phyloP scores from a whole-genome alignment of 2,113 vertebrate species.

The Platichthys flesus region DNA sequence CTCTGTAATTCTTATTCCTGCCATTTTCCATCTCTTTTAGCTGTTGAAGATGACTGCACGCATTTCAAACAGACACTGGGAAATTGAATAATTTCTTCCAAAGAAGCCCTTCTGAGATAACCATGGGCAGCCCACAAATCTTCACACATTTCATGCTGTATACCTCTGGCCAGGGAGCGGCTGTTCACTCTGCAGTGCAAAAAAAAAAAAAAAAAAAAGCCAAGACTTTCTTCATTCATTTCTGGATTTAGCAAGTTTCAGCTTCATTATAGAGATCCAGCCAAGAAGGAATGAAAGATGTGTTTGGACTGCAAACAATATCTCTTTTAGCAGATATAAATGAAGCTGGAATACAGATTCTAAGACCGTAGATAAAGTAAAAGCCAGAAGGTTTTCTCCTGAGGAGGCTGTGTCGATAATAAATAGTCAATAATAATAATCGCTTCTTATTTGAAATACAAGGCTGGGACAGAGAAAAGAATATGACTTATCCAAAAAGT shows the following conservation, averaged over 20 bases:
- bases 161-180: slow-evolving; percentile 1
- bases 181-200: slow-evolving; percentile 18
- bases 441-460: slow-evolving; percentile 10
- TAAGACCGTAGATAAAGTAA: neutral
- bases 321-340: slow-evolving; percentile 12
- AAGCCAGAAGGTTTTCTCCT: neutral
- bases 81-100: slow-evolving; percentile 29
- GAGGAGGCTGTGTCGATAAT: slow-evolving; percentile 8
- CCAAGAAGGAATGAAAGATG: slow-evolving; percentile 1
- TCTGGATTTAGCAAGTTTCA: slow-evolving; percentile 17
- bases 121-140: slow-evolving; percentile 30
- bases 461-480: slow-evolving; percentile 1
- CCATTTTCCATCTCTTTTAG: slow-evolving; percentile 37
- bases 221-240: neutral
- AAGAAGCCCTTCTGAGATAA: slow-evolving; percentile 17
- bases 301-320: slow-evolving; percentile 20
- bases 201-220: no score
- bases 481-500: slow-evolving; percentile 15
- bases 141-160: slow-evolving; percentile 29
- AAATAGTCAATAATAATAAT: slow-evolving; percentile 28
- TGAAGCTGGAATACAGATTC: slow-evolving; percentile 2
- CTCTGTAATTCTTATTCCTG: slow-evolving; percentile 15
- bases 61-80: no score
- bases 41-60: slow-evolving; percentile 10
- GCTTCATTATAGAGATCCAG: slow-evolving; percentile 14